Evolutionary conservation across 2,888 invertebrate species (phyloP), one percentile per base, ranked within the genome.

Genomic region (Gasteruption jaculator): DNA sequence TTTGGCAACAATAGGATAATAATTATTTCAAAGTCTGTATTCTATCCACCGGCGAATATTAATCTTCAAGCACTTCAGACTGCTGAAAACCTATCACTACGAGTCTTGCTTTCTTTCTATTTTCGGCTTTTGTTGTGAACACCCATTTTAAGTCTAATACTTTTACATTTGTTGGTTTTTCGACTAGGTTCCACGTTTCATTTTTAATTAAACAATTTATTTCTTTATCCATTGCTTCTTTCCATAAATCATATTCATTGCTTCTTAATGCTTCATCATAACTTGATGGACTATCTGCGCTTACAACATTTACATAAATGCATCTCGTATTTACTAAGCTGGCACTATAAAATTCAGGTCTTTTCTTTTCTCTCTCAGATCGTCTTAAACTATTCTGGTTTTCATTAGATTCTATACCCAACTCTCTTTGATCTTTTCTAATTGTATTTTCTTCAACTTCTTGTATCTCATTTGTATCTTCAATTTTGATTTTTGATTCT

Each of bases 1-100:
- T 15, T 7, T 39, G 31, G 15, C 32, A 31, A 35, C 25, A 46
- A 21, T 30, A 25, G 2, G 25, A 30, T 6, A 29, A 16, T 32
- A 32, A 15, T 16, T 18, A 32, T 27, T 43, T 40, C 19, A 37
- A n/a, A 24, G 31, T 41, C 12, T 19, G 14, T 8, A 38, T 29
- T 26, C 25, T 36, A 16, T 29, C 41, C n/a, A 41, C 41, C 6
- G 41, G 41, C 14, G 41, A 41, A 30, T 41, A 36, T 1, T 20
- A 16, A 18, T 41, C 27, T 26, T 34, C 34, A 15, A 41, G 7
- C 12, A 18, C 16, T 37, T 47, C 43, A 16, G 12, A 30, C 30
- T 47, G 43, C 24, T 47, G 40, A 29, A 41, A 41, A 3, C 41
- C 41, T 5, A 21, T 3, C 6, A 34, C 34, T 4, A 34, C 34